These are phyloP conservation scores for Ochotona curzoniae DNA, from an alignment of 2,113 vertebrate genomes.

Conservation along the genomic window DNA sequence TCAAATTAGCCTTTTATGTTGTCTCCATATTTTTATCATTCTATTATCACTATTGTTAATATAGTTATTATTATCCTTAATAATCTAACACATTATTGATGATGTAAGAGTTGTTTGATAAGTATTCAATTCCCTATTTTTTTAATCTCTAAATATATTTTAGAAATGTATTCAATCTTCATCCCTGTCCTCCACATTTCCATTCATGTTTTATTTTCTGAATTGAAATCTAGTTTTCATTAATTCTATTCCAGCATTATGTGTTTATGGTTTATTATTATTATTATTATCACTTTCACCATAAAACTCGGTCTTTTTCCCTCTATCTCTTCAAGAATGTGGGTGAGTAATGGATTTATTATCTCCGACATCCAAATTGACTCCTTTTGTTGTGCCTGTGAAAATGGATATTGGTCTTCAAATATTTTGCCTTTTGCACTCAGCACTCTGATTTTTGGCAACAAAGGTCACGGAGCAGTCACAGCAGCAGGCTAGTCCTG, in stretches of 20 bases:
- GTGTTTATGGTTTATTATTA: background rate
- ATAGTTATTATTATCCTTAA: background rate
- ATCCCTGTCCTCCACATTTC: background rate
- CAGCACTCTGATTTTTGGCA: background rate
- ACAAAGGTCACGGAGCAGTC: background rate
- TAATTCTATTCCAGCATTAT: background rate
- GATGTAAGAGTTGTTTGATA: background rate
- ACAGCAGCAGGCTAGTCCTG: too few relatives aligned
- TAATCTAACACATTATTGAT: background rate
- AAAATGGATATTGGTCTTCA: background rate
- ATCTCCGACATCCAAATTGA: background rate
- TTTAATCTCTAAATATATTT: background rate
- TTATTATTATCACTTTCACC: too few relatives aligned
- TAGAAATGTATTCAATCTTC: background rate
- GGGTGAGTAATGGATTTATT: background rate
- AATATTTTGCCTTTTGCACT: too few relatives aligned
- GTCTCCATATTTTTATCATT: background rate
- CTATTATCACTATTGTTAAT: too few relatives aligned
- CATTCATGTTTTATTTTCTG: background rate
- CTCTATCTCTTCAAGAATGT: background rate
- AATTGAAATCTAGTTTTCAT: background rate
- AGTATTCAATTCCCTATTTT: background rate
- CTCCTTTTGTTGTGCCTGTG: background rate
- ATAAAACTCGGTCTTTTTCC: background rate
- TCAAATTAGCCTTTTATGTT: background rate